Percentiles rank a stretch among this genome's conserved stretches.
These are phyloP conservation scores for Chaetodon auriga DNA, from an alignment of 2,113 vertebrate species.

Conservation along the genomic window DNA sequence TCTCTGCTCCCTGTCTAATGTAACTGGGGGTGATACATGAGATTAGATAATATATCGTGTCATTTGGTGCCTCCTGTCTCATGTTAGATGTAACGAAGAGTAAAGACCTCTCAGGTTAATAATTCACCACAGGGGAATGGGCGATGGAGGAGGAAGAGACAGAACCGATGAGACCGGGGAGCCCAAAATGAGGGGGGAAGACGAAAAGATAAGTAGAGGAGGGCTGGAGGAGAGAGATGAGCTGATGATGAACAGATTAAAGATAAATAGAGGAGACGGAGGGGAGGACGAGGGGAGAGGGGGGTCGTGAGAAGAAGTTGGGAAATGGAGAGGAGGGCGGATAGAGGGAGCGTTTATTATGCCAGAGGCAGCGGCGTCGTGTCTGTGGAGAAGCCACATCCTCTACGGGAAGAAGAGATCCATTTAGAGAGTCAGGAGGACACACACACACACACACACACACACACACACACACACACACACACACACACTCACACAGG, in stretches of 20 bases:
- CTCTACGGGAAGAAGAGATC: conserved; percentile 58
- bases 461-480: conserved; percentile 2
- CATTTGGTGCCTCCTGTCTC: conserved; percentile 17
- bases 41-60: conserved; percentile 36
- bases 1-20: background rate
- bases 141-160: conserved; percentile 34
- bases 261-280: conserved; percentile 44
- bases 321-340: conserved; percentile 28
- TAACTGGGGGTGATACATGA: conserved; percentile 10
- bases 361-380: conserved; percentile 38
- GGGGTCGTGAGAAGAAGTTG: conserved; percentile 13
- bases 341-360: conserved; percentile 68
- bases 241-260: conserved; percentile 60
- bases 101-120: conserved; percentile 53
- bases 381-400: conserved; percentile 61
- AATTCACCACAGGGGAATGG: conserved; percentile 46
- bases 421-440: conserved; percentile 53
- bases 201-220: conserved; percentile 34
- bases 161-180: conserved; percentile 47
- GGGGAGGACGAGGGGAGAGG: background rate
- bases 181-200: conserved; percentile 20
- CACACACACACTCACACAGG: background rate
- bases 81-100: conserved; percentile 39
- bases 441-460: background rate
- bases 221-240: conserved; percentile 39